Percentiles rank a stretch among this genome's conserved stretches.
Conservation (phyloP, 92 coral and sea anemone species). For the Anthopleura xanthogrammica region DNA sequence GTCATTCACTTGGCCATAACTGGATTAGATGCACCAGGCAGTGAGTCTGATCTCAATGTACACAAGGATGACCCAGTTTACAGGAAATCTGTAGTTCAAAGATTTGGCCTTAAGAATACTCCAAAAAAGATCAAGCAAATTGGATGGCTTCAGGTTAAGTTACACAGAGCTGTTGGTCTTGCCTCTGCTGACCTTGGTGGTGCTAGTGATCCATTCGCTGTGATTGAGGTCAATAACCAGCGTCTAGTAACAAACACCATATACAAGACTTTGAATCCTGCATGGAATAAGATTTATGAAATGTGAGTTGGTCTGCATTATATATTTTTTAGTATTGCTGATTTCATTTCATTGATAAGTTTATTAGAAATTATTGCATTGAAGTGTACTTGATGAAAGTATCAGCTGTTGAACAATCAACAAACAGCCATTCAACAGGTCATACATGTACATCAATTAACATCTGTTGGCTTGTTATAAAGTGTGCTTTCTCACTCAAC, state of each 20-base stretch:
- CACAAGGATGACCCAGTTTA: conserved; percentile 72
- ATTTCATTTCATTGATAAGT: no score
- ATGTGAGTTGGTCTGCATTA: conserved; percentile 59
- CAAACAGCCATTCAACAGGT: no score
- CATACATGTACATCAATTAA: no score
- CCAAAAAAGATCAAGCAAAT: conserved; percentile 93
- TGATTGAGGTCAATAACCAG: conserved; percentile 81
- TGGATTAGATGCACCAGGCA: conserved; percentile 81
- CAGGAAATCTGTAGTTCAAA: conserved; percentile 61
- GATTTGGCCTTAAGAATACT: conserved; percentile 72
- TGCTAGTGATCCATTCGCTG: conserved; percentile 94
- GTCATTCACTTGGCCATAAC: conserved; percentile 88
- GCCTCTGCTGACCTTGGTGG: conserved; percentile 99
- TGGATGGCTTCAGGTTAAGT: conserved; percentile 96
- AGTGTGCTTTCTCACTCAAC: no score
- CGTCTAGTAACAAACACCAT: conserved; percentile 85
- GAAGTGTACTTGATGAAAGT: no score
- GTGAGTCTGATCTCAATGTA: conserved; percentile 87
- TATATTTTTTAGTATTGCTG: no score
- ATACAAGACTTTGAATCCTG: conserved; percentile 95
- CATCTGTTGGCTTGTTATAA: no score
- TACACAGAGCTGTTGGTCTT: conserved; percentile 96
- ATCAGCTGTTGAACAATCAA: no score
- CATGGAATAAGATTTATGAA: conserved; percentile 95
- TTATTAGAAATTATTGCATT: no score